Percentiles rank a stretch among this genome's conserved stretches.
phyloP scores from a whole-genome alignment of 2,797 vertebrate genomes.

The Chloroceryle inda region DNA sequence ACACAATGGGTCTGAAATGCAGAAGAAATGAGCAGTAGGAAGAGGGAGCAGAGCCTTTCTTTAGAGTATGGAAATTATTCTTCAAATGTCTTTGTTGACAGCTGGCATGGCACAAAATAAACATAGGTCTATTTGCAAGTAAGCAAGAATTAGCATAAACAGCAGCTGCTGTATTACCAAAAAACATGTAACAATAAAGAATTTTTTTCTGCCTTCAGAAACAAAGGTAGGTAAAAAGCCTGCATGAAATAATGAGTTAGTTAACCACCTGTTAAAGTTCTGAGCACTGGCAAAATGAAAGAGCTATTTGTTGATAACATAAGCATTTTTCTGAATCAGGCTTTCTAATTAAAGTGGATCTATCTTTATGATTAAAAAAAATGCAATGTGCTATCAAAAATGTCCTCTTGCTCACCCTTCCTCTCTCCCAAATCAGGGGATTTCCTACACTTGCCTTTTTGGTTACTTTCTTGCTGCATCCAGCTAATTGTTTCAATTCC shows the following conservation, averaged over 20 bases:
- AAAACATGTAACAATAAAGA: conserved; percentile 65
- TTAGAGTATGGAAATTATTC: conserved; percentile 74
- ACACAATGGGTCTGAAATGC: background rate
- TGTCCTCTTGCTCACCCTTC: background rate
- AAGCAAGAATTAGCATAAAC: conserved; percentile 81
- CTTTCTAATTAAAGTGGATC: conserved; percentile 49
- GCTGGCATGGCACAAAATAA: conserved; percentile 79
- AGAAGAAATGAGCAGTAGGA: background rate
- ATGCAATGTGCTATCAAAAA: background rate
- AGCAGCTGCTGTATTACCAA: conserved; percentile 74
- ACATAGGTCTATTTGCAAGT: conserved; percentile 79
- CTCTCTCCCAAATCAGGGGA: background rate
- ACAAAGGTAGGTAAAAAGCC: conserved; percentile 56
- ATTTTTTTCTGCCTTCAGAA: conserved; percentile 45
- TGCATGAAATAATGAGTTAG: conserved; percentile 49
- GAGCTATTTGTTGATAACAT: background rate
- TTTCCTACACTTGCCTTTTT: background rate
- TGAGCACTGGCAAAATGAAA: background rate
- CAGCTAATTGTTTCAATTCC: background rate
- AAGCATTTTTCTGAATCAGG: background rate
- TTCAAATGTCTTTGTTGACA: conserved; percentile 78
- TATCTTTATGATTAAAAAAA: background rate
- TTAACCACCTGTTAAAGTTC: conserved; percentile 71
- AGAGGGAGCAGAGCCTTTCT: conserved; percentile 27
- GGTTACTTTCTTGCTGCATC: background rate